Conservation (phyloP, 2,797 vertebrate species). For the Megalops cyprinoides region DNA sequence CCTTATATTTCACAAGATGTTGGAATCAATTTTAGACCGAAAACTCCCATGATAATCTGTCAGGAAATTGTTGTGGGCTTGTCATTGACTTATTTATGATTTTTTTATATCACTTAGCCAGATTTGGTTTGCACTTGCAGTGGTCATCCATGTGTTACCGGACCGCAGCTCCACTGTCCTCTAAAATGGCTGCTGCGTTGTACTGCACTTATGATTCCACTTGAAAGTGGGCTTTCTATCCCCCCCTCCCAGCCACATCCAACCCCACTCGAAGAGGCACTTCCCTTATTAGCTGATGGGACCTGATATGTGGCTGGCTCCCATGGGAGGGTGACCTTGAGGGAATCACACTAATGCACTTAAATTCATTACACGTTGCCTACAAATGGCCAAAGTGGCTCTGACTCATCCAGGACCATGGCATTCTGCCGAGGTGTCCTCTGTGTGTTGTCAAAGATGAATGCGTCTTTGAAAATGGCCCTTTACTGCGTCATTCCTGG, state of each 20-base stretch:
- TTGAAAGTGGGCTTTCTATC: too few species aligned
- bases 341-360: not conserved
- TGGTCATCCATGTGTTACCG: not conserved
- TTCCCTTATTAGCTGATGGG: conserved; percentile 31
- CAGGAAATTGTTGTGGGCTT: too few species aligned
- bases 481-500: not conserved
- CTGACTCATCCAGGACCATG: conserved; percentile 20
- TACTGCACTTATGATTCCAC: not conserved
- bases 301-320: not conserved
- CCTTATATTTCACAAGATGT: not conserved
- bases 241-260: too few species aligned
- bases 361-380: conserved; percentile 23
- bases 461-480: not conserved
- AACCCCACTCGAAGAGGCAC: not conserved
- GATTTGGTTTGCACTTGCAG: not conserved
- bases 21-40: too few species aligned
- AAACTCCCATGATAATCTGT: too few species aligned
- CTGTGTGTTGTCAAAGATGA: not conserved
- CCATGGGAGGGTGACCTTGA: conserved; percentile 23
- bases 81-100: too few species aligned
- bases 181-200: too few species aligned
- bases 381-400: conserved; percentile 5
- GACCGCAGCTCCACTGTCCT: not conserved
- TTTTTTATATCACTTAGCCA: too few species aligned
- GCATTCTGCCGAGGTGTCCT: conserved; percentile 8